These are phyloP conservation scores for Euborellia annulipes DNA, from an alignment of 1,140 invertebrate genomes.

Conservation along the genomic window DNA sequence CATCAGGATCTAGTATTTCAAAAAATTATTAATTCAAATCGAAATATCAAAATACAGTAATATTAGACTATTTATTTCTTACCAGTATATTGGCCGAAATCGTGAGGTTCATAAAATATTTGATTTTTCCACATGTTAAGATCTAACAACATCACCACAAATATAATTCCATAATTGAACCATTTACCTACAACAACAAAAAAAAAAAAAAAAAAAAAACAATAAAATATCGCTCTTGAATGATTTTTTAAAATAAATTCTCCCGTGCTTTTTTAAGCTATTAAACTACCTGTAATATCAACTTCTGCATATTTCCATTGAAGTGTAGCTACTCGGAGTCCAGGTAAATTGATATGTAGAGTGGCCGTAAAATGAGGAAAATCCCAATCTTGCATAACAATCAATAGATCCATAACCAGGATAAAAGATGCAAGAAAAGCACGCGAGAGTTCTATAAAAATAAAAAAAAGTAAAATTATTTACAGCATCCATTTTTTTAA, in stretches of 20 bases:
- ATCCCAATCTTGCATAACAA: conserved; percentile 44
- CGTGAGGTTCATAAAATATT: conserved; percentile 34
- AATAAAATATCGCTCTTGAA: no score
- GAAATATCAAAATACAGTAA: neutral
- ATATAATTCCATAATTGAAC: conserved; percentile 42
- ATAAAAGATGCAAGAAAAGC: conserved; percentile 39
- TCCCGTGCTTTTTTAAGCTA: neutral
- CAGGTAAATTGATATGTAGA: conserved; percentile 37
- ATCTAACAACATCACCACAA: conserved; percentile 38
- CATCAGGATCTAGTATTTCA: conserved; percentile 18
- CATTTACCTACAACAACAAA: conserved; percentile 33
- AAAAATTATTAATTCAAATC: conserved; percentile 1
- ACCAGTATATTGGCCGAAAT: conserved; percentile 36
- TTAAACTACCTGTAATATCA: conserved; percentile 21
- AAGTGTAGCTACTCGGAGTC: conserved; percentile 30
- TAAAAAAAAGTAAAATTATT: no score
- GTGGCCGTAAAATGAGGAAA: conserved; percentile 40
- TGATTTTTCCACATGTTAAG: conserved; percentile 46
- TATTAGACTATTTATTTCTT: conserved; percentile 4
- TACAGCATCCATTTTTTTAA: no score
- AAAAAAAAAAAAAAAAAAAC: conserved; percentile 9
- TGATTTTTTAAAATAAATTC: neutral
- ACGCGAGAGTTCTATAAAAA: conserved; percentile 30
- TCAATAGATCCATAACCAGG: conserved; percentile 37
- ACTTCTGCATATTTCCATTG: conserved; percentile 25